A percentile compares a stretch with the other conserved stretches of the same genome.
Evolutionary conservation across 2,888 invertebrate genomes (phyloP).

Genomic region (Drosophila pseudotalamancana): DNA sequence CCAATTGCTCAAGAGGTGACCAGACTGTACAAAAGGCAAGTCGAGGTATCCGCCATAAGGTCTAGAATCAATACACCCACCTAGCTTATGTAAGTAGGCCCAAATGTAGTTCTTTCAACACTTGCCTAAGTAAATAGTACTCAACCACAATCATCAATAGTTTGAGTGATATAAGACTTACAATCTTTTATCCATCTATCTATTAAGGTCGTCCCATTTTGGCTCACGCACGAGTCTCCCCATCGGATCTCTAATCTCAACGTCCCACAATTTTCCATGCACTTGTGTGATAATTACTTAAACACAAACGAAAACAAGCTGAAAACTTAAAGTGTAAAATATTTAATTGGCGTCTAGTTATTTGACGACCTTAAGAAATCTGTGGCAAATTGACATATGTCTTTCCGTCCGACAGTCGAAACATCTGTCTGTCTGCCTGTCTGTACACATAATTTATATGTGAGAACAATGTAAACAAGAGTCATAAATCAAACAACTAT

Average conservation of each 20-base stretch:
- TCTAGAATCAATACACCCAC: slow-evolving; percentile 12
- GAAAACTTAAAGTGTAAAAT: slow-evolving; percentile 46
- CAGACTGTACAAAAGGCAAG: slow-evolving; percentile 8
- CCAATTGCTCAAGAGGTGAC: slow-evolving; percentile 48
- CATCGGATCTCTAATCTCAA: slow-evolving; percentile 19
- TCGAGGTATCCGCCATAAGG: slow-evolving; percentile 1
- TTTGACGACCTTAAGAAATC: slow-evolving; percentile 69
- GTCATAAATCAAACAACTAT: slow-evolving; percentile 57
- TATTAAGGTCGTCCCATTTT: too few relatives aligned
- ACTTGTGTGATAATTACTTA: slow-evolving; percentile 43
- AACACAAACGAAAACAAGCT: slow-evolving; percentile 20
- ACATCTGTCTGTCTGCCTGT: background rate
- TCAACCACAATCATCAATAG: background rate
- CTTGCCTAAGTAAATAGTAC: too few relatives aligned
- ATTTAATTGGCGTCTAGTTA: slow-evolving; percentile 67
- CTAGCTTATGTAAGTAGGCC: background rate
- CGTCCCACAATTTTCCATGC: slow-evolving; percentile 54
- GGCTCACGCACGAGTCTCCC: slow-evolving; percentile 5
- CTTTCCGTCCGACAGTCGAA: slow-evolving; percentile 7
- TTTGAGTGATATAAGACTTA: too few relatives aligned
- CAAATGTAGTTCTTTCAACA: background rate
- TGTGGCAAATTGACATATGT: slow-evolving; percentile 56
- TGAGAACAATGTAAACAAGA: slow-evolving; percentile 52
- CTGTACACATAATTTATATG: slow-evolving; percentile 31
- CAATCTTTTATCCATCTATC: too few relatives aligned